Evolutionary conservation across 2,888 invertebrate genomes (phyloP), one percentile per base, ranked within the genome.

Genomic region (Calliopum simillimum): DNA sequence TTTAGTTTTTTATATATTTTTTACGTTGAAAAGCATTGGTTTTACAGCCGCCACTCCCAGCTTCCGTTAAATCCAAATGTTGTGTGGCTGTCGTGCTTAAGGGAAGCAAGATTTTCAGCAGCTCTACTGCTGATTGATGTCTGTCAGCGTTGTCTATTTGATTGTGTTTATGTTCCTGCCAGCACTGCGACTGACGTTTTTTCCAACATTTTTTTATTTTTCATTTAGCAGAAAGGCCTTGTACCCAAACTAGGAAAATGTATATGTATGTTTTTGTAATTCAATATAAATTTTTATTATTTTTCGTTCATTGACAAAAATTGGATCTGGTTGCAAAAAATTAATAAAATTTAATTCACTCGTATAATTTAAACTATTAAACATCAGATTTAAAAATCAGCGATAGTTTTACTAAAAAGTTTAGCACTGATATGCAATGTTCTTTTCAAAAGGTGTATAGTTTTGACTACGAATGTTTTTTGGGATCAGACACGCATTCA

Each of bases 341-440:
- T 59, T 58, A 67, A 67, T 56, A 67, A 49, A 59, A 58, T 59
- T 67, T 58, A 41, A 59, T 67, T 47, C 65, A 25, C 44, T 16
- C 44, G 3, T 13, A 1, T 23, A 23, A 33, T 33, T 33, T 33
- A 2, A 33, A 6, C 5, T 33, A 47, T 63, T 33, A 49, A 25
- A 16, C 16, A 8, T n/a, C 13, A 16, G 64, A 67, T 59, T 67
- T 67, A 46, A 21, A 33, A 33, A 33, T 4, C 41, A 23, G 21
- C 21, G 3, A 49, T 4, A 33, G 41, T 49, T 67, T n/a, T 67
- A 66, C 49, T 13, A 25, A 33, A 46, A 21, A 67, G 47, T 59
- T 67, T 21, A 58, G 49, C 47, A 3, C 46, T 33, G 55, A 65
- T 47, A 58, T 58, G 49, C 49, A 58, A 19, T 58, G 47, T 25